A percentile compares a stretch with the other conserved stretches of the same genome.
Conservation (phyloP, 2,797 vertebrate genomes). For the Pseudochromis fuscus region DNA sequence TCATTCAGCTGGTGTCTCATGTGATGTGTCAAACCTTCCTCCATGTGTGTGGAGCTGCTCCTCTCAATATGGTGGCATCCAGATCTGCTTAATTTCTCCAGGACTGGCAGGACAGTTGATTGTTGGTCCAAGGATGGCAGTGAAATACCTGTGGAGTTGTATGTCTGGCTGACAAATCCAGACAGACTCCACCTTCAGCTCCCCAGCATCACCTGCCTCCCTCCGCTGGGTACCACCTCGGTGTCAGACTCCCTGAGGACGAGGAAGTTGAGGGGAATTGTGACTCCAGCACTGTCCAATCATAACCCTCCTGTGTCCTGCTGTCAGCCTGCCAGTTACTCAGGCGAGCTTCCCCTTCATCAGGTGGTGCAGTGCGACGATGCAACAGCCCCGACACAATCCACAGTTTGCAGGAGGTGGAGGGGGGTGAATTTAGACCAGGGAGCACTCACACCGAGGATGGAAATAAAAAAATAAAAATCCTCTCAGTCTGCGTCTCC, state of each 20-base stretch:
- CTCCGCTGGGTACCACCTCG: constrained; percentile 34
- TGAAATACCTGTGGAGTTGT: constrained; percentile 33
- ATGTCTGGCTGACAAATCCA: constrained; percentile 19
- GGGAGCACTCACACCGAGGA: background rate
- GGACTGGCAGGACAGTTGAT: background rate
- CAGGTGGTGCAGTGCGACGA: constrained; percentile 82
- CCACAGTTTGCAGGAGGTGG: constrained; percentile 62
- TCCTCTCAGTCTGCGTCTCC: constrained; percentile 38
- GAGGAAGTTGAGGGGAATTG: constrained; percentile 23
- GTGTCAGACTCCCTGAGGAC: constrained; percentile 32
- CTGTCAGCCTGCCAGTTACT: constrained; percentile 58
- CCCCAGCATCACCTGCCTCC: constrained; percentile 36
- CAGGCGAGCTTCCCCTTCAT: constrained; percentile 57
- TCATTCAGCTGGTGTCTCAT: constrained; percentile 25
- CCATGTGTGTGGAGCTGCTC: background rate
- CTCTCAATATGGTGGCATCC: constrained; percentile 18
- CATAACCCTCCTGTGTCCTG: constrained; percentile 33
- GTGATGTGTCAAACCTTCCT: constrained; percentile 14
- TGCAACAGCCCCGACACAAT: constrained; percentile 68
- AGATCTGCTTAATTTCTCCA: background rate
- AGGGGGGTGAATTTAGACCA: constrained; percentile 19
- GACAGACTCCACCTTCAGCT: constrained; percentile 46
- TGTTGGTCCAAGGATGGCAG: background rate
- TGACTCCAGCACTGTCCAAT: constrained; percentile 30
- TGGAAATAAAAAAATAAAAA: constrained; percentile 6